Percentiles rank a stretch among this genome's conserved stretches.
These are phyloP conservation scores for Rhea pennata DNA, from an alignment of 2,113 vertebrate genomes.

Conservation along the genomic window DNA sequence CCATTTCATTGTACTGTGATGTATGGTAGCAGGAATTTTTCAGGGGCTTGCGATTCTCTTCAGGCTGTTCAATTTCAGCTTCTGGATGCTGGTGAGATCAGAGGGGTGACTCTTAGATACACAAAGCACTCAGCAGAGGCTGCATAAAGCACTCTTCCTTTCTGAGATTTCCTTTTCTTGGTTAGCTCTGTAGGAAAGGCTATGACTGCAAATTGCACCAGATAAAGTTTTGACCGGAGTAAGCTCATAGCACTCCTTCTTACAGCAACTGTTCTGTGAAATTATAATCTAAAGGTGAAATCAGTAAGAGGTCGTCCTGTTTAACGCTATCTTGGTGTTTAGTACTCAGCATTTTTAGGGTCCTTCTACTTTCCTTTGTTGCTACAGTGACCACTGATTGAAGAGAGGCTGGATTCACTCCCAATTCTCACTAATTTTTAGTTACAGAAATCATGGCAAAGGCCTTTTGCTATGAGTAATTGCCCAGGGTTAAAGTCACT, in stretches of 20 bases:
- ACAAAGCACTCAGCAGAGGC: neutral
- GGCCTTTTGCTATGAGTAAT: neutral
- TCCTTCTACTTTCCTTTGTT: neutral
- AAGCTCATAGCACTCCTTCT: neutral
- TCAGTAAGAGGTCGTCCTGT: neutral
- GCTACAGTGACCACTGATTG: neutral
- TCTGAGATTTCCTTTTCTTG: neutral
- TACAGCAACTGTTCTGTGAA: neutral
- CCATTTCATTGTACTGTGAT: neutral
- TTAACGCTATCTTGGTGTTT: neutral
- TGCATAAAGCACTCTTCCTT: neutral
- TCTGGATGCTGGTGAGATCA: neutral
- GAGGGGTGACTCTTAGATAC: neutral
- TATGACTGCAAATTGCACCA: neutral
- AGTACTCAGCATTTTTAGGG: neutral
- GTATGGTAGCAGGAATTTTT: neutral
- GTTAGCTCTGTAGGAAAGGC: neutral
- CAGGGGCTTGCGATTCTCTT: neutral
- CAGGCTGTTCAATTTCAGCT: neutral
- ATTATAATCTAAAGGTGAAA: neutral
- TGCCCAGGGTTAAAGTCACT: neutral
- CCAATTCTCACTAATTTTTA: neutral
- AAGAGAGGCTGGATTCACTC: neutral
- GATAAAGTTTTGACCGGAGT: neutral
- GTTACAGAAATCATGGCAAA: neutral